Evolutionary conservation across 2,888 invertebrate genomes (phyloP), one percentile per base, ranked within the genome.

Genomic region (Brenthis hecate): DNA sequence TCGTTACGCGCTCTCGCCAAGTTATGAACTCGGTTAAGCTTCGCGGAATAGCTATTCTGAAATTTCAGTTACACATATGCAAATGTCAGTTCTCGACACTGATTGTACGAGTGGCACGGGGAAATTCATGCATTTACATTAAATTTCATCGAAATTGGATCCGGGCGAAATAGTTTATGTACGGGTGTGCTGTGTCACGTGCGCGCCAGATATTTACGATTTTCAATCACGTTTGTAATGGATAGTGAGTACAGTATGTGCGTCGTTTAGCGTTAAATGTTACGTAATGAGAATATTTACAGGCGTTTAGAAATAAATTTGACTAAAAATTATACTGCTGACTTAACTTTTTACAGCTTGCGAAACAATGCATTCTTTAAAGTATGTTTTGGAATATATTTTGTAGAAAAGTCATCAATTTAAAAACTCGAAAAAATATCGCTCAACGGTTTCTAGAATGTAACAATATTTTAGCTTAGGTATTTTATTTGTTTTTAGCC

Each of bases 91-190:
- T 85, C 89, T 88, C 91, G 90, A 91, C 91, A 89, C 90, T 92
- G 90, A 92, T 92, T 91, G 89, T 92, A 88, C 90, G 90, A 92
- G 87, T 90, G 86, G 89, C 86, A 85, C 84, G 82, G 84, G 87
- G 87, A 89, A 91, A 92, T 91, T 91, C 91, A 90, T 91, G 89
- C 88, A 91, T 92, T 91, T 89, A 91, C 92, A 91, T 92, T 91
- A 92, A 89, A 91, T 91, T 90, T 88, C 84, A 84, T 84, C 83
- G 87, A 89, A 90, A 89, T 91, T 89, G 88, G 86, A 90, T 88
- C 85, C 82, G 81, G 83, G 81, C 81, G 84, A 81, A 82, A 84
- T 85, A 87, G 86, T 87, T 87, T 88, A 88, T 87, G 84, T 87
- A 86, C 82, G 83, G 84, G 81, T 80, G 78, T 80, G 80, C 80